Evolutionary conservation across 2,797 vertebrate genomes (phyloP).

Genomic region (Erpetoichthys calabaricus): DNA sequence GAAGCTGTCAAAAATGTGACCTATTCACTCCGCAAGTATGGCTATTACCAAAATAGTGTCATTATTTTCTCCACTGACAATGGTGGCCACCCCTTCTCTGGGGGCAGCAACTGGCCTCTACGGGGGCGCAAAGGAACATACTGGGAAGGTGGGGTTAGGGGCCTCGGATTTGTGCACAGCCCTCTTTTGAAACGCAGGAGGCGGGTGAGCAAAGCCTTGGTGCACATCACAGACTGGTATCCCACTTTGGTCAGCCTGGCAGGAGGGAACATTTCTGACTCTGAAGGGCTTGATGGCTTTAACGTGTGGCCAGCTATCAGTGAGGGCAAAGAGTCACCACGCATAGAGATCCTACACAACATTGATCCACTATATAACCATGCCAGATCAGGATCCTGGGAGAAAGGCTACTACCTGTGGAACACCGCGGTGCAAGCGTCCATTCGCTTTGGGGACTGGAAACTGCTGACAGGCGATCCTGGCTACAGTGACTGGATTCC

Average conservation of each 20-base stretch:
- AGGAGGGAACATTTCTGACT: constrained; percentile 61
- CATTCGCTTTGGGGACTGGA: constrained; percentile 85
- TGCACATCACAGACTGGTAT: constrained; percentile 97
- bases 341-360: constrained; percentile 88
- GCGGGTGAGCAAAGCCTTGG: constrained; percentile 68
- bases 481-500: constrained; percentile 95
- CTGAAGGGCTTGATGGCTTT: constrained; percentile 69
- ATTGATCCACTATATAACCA: constrained; percentile 89
- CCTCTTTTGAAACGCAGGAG: constrained; percentile 72
- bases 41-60: constrained; percentile 85
- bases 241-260: constrained; percentile 79
- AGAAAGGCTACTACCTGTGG: constrained; percentile 77
- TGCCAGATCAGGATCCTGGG: constrained; percentile 68
- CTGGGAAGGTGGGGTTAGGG: constrained; percentile 89
- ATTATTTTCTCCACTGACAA: constrained; percentile 91
- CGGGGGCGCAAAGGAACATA: constrained; percentile 92
- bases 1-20: constrained; percentile 89
- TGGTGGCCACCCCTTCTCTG: constrained; percentile 84
- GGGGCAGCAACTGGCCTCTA: constrained; percentile 92
- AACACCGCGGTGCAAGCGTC: constrained; percentile 88
- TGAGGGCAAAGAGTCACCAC: constrained; percentile 73
- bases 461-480: constrained; percentile 84
- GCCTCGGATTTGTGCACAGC: constrained; percentile 88
- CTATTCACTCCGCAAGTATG: constrained; percentile 80
- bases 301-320: constrained; percentile 85